phyloP scores from a whole-genome alignment of 2,113 vertebrate species.

The Tupaia tana region DNA sequence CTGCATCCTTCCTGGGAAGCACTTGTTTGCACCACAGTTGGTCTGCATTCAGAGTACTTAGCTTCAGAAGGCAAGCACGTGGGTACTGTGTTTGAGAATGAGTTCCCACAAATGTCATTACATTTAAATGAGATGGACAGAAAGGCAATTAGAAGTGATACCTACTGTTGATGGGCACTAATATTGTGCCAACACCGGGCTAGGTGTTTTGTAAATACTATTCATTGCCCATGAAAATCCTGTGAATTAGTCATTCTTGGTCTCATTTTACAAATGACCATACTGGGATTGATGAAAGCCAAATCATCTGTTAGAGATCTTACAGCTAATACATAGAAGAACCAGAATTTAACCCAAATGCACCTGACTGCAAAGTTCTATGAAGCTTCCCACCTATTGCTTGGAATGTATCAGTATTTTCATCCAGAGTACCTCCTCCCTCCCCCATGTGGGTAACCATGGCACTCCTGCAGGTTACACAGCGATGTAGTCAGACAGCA shows the following conservation, averaged over 20 bases:
- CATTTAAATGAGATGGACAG: not conserved
- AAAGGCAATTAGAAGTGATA: not conserved
- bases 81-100: not conserved
- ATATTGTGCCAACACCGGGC: not conserved
- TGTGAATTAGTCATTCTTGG: not conserved
- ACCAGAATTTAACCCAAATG: not conserved
- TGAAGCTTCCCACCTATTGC: not conserved
- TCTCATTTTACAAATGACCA: not conserved
- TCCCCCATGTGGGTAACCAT: not conserved
- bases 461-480: not conserved
- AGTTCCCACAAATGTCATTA: not conserved
- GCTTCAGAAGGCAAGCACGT: not conserved
- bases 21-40: not conserved
- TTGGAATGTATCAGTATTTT: not conserved
- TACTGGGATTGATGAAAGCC: not conserved
- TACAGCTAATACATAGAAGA: not conserved
- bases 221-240: not conserved
- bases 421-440: fast-evolving
- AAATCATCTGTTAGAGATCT: not conserved
- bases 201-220: not conserved
- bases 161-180: not conserved
- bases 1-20: not conserved
- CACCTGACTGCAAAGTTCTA: not conserved
- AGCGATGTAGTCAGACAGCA: not conserved
- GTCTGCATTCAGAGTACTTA: too few relatives aligned